A percentile compares a stretch with the other conserved stretches of the same genome.
These are phyloP conservation scores for Beris chalybata DNA, from an alignment of 2,888 invertebrate genomes.

Conservation along the genomic window DNA sequence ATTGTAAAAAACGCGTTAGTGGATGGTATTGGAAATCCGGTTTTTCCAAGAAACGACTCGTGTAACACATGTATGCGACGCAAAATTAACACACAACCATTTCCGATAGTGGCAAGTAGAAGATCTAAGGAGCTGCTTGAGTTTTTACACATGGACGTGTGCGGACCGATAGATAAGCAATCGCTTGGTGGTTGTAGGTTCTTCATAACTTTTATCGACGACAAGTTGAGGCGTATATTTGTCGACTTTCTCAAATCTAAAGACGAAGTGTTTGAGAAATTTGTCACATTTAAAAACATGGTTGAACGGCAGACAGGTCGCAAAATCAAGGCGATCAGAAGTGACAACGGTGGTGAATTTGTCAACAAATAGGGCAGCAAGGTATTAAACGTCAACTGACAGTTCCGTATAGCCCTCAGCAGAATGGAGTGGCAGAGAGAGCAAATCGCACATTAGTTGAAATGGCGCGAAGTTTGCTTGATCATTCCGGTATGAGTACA, in stretches of 20 bases:
- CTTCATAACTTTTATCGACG: constrained; percentile 38
- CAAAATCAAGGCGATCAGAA: background rate
- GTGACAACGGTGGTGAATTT: background rate
- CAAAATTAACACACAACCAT: background rate
- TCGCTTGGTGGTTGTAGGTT: constrained; percentile 23
- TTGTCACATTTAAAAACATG: constrained; percentile 27
- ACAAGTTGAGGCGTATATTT: constrained; percentile 25
- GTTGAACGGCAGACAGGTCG: constrained; percentile 28
- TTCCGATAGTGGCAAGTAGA: background rate
- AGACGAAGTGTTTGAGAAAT: constrained; percentile 31
- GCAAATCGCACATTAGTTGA: constrained; percentile 34
- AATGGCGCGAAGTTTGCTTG: no score
- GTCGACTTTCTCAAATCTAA: constrained; percentile 33
- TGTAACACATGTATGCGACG: background rate
- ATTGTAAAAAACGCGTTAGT: background rate
- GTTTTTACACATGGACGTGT: background rate
- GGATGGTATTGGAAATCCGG: background rate
- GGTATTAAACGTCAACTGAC: constrained; percentile 1
- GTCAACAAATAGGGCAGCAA: background rate
- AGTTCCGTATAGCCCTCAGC: constrained; percentile 10
- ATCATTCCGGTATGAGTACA: background rate
- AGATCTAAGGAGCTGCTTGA: background rate
- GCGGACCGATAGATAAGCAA: background rate
- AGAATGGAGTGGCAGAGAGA: constrained; percentile 23
- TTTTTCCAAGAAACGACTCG: background rate